phyloP scores from a whole-genome alignment of 2,113 vertebrate species.

The Phrynocephalus versicolor region DNA sequence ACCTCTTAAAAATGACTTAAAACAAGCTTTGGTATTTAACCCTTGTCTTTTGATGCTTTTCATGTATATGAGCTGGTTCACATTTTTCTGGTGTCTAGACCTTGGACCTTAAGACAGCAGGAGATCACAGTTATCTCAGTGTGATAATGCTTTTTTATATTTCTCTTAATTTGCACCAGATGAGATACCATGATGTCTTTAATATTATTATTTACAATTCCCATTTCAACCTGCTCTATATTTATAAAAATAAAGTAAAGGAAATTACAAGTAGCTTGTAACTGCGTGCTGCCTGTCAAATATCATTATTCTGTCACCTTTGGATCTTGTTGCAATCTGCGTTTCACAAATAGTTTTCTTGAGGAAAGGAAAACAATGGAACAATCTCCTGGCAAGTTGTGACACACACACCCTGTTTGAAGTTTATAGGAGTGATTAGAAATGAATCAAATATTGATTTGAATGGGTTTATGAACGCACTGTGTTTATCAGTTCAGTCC shows the following conservation, averaged over 20 bases:
- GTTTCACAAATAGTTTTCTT: background rate
- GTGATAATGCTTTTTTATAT: conserved; percentile 85
- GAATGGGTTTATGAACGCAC: background rate
- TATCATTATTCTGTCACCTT: conserved; percentile 6
- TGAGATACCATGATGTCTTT: conserved; percentile 68
- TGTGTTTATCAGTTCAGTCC: background rate
- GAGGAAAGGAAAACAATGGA: background rate
- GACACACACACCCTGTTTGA: background rate
- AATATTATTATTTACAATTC: conserved; percentile 61
- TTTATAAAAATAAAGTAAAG: conserved; percentile 45
- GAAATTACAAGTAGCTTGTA: conserved; percentile 38
- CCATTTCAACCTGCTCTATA: conserved; percentile 43
- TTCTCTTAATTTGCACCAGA: conserved; percentile 84
- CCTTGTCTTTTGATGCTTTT: conserved; percentile 47
- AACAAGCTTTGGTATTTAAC: conserved; percentile 40
- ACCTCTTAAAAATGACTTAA: conserved; percentile 33
- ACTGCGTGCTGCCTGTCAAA: background rate
- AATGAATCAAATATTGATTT: background rate
- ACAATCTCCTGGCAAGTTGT: background rate
- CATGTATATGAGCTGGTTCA: conserved; percentile 74
- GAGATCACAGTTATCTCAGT: conserved; percentile 77
- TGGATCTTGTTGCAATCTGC: background rate
- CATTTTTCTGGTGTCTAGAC: conserved; percentile 86
- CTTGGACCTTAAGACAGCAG: conserved; percentile 76
- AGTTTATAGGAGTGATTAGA: background rate